Percentiles rank a stretch among this genome's conserved stretches.
Evolutionary conservation across 2,113 vertebrate species (phyloP).

Genomic region (Butorides virescens): DNA sequence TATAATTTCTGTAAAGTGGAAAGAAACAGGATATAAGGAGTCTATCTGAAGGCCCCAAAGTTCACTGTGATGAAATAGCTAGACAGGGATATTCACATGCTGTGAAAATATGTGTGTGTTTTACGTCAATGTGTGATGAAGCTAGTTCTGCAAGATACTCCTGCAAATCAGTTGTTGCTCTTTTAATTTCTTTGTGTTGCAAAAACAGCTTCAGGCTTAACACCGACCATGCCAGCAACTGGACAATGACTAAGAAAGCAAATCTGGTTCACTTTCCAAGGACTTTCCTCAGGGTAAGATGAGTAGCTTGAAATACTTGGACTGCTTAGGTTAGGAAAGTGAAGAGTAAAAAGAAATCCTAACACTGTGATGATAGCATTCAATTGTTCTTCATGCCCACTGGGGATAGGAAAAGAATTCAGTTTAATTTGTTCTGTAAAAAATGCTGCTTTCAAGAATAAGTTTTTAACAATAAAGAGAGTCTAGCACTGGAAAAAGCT

Average conservation of each 20-base stretch:
- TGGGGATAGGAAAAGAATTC: neutral
- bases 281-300: neutral
- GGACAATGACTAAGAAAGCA: conserved; percentile 15
- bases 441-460: neutral
- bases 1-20: neutral
- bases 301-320: neutral
- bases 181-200: conserved; percentile 11
- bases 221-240: neutral
- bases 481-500: neutral
- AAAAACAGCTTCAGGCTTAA: conserved; percentile 3
- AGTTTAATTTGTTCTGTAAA: neutral
- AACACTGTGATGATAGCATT: neutral
- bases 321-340: neutral
- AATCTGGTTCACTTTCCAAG: neutral
- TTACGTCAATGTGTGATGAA: neutral
- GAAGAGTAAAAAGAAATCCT: neutral
- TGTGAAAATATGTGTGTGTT: neutral
- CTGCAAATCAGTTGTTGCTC: neutral
- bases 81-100: neutral
- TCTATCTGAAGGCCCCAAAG: neutral
- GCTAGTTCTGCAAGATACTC: neutral
- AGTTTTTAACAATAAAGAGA: neutral
- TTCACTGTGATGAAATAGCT: neutral
- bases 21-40: neutral
- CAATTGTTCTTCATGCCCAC: neutral